phyloP scores from a whole-genome alignment of 2,888 invertebrate genomes.

The Hirtodrosophila trivittata region DNA sequence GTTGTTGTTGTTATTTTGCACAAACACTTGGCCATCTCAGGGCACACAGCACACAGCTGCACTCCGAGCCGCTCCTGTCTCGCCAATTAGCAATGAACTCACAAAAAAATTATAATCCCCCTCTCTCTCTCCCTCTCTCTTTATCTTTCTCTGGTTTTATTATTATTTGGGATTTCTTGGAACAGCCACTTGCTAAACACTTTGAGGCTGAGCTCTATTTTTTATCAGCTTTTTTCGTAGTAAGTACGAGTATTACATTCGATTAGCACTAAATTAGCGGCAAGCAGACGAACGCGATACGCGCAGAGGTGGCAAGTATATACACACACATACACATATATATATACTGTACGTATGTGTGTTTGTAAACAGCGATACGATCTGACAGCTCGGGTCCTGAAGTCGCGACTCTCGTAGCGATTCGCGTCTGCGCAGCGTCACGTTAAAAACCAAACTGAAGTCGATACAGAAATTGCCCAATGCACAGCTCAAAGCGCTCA shows the following conservation, averaged over 20 bases:
- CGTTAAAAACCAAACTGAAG: slow-evolving; percentile 81
- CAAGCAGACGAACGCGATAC: slow-evolving; percentile 17
- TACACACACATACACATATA: neutral
- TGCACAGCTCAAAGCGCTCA: slow-evolving; percentile 7
- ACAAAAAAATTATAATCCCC: slow-evolving; percentile 42
- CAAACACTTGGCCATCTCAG: slow-evolving; percentile 59
- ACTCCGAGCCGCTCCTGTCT: slow-evolving; percentile 29
- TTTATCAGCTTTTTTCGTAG: slow-evolving; percentile 14
- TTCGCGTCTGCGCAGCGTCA: slow-evolving; percentile 82
- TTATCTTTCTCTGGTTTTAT: slow-evolving; percentile 18
- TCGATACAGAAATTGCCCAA: slow-evolving; percentile 38
- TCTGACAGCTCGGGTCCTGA: slow-evolving; percentile 17
- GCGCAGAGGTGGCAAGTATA: neutral
- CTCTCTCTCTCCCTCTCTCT: too few species aligned
- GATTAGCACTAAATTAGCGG: slow-evolving; percentile 56
- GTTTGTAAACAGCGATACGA: slow-evolving; percentile 31
- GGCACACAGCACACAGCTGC: slow-evolving; percentile 26
- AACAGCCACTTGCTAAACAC: slow-evolving; percentile 53
- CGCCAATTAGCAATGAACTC: slow-evolving; percentile 69
- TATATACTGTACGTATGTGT: neutral
- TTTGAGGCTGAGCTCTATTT: slow-evolving; percentile 10
- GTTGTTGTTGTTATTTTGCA: slow-evolving; percentile 38
- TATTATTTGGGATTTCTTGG: slow-evolving; percentile 5
- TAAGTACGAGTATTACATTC: slow-evolving; percentile 43
- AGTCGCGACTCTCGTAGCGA: slow-evolving; percentile 20